Conservation (phyloP, 2,113 vertebrate species). For the Scomber japonicus region DNA sequence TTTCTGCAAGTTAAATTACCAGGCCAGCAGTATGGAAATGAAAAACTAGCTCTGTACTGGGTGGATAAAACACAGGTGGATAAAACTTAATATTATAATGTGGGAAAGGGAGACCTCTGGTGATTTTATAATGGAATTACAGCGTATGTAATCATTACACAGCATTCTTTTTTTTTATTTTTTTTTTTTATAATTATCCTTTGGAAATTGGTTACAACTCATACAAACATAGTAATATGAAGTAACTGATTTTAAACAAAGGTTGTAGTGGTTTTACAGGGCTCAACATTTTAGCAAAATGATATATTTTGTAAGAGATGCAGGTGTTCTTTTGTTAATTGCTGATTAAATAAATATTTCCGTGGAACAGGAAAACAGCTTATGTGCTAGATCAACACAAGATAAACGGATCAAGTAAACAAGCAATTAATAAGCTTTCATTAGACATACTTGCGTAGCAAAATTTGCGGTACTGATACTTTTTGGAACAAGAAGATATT, state of each 20-base stretch:
- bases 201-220: background rate
- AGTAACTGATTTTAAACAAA: background rate
- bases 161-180: background rate
- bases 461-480: too few relatives aligned
- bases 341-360: too few relatives aligned
- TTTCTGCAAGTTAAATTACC: background rate
- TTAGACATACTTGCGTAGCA: too few relatives aligned
- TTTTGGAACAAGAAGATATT: too few relatives aligned
- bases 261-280: background rate
- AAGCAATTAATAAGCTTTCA: too few relatives aligned
- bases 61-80: background rate
- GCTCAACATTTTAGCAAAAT: too few relatives aligned
- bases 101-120: slow-evolving; percentile 75
- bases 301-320: too few relatives aligned
- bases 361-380: too few relatives aligned
- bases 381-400: too few relatives aligned
- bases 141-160: background rate
- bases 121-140: slow-evolving; percentile 53
- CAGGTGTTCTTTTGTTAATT: too few relatives aligned
- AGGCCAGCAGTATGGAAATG: background rate
- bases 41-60: background rate
- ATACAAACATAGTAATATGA: background rate
- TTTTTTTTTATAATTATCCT: too few relatives aligned
- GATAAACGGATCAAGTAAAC: too few relatives aligned
- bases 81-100: background rate